Conservation (phyloP, 1,140 invertebrate species). For the Lepidurus apus region DNA sequence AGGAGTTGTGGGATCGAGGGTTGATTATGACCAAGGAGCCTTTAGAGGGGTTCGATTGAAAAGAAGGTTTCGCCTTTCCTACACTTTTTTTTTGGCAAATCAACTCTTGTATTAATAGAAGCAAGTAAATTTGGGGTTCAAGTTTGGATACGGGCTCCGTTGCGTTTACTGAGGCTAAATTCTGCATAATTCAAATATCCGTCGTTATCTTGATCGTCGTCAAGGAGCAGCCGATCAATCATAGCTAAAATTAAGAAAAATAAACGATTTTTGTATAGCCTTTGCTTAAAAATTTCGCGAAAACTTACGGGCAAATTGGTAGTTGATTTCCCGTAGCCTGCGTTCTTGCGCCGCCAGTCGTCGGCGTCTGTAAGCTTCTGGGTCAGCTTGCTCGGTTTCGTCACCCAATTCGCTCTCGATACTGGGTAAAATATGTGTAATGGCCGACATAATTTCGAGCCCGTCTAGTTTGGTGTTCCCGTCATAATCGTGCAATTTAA, state of each 20-base stretch:
- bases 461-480: slow-evolving; percentile 74
- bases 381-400: slow-evolving; percentile 34
- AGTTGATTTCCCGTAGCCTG: slow-evolving; percentile 29
- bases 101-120: not conserved
- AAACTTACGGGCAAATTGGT: slow-evolving; percentile 40
- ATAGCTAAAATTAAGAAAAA: slow-evolving; percentile 52
- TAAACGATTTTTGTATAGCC: not conserved
- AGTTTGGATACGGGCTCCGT: slow-evolving; percentile 29
- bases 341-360: not conserved
- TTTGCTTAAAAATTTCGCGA: slow-evolving; percentile 26
- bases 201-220: slow-evolving; percentile 72
- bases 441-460: slow-evolving; percentile 61
- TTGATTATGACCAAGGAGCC: slow-evolving; percentile 58
- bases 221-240: slow-evolving; percentile 68
- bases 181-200: slow-evolving; percentile 76
- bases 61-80: not conserved
- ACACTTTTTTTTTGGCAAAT: not conserved
- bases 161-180: slow-evolving; percentile 55
- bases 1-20: slow-evolving; percentile 65
- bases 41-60: slow-evolving; percentile 41
- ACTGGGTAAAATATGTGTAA: slow-evolving; percentile 47
- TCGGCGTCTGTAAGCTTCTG: not conserved
- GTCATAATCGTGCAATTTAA: slow-evolving; percentile 70
- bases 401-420: slow-evolving; percentile 38
- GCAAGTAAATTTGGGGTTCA: not conserved